Conservation (phyloP, 2,113 vertebrate genomes). For the Myotis lucifugus region DNA sequence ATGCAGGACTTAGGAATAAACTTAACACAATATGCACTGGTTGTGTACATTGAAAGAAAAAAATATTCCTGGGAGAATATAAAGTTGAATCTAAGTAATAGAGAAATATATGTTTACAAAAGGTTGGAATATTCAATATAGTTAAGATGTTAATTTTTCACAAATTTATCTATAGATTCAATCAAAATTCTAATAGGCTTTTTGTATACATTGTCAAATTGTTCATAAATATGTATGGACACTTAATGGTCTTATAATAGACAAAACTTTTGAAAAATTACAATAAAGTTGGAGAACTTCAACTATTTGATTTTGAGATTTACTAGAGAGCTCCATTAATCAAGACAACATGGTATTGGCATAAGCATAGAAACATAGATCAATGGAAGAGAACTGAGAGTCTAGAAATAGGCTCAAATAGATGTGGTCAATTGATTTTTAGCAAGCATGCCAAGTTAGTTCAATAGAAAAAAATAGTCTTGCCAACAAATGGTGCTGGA, state of each 20-base stretch:
- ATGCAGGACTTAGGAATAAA: neutral
- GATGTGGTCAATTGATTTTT: neutral
- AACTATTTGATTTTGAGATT: neutral
- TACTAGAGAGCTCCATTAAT: neutral
- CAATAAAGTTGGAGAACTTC: neutral
- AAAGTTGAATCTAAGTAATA: neutral
- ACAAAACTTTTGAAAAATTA: constrained; percentile 24
- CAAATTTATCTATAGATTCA: neutral
- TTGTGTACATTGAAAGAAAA: neutral
- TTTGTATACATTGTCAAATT: neutral
- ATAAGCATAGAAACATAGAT: neutral
- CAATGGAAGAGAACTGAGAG: neutral
- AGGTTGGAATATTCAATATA: neutral
- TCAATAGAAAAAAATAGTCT: neutral
- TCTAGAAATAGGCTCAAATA: constrained; percentile 15
- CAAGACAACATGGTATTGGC: neutral
- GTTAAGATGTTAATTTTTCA: neutral
- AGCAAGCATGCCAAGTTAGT: neutral
- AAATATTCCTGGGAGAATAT: neutral
- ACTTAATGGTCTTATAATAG: neutral
- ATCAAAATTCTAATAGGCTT: neutral
- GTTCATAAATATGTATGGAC: neutral
- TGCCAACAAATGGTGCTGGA: neutral
- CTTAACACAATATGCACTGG: neutral
- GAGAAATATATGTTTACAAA: neutral